Conservation (phyloP, 2,797 vertebrate genomes). For the Myoxocephalus aenaeus region DNA sequence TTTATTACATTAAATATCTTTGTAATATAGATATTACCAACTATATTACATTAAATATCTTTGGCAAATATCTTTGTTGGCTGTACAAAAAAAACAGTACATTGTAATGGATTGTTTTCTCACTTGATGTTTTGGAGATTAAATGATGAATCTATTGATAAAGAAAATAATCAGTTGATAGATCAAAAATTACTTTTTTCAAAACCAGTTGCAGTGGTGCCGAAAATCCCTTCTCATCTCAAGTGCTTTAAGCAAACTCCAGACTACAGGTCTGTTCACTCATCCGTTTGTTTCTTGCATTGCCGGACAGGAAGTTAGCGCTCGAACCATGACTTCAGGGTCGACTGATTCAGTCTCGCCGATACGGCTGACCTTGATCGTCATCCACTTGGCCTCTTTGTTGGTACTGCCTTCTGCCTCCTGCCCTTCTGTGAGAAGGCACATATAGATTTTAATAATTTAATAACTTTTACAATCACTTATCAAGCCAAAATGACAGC, state of each 20-base stretch:
- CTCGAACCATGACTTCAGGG: background rate
- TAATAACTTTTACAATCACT: background rate
- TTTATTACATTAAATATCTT: no score
- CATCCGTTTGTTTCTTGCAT: background rate
- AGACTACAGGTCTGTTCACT: background rate
- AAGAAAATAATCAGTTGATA: background rate
- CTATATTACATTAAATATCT: no score
- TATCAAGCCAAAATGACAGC: background rate
- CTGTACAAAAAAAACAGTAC: no score
- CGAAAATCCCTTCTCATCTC: background rate
- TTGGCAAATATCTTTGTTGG: no score
- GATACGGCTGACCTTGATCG: no score
- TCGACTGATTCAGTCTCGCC: background rate
- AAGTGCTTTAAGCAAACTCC: background rate
- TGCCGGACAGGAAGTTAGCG: background rate
- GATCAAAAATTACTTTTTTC: background rate
- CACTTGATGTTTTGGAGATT: no score
- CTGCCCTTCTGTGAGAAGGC: no score
- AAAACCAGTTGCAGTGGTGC: background rate
- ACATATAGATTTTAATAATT: background rate
- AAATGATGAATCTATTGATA: background rate
- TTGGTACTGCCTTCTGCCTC: background rate
- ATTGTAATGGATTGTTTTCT: no score
- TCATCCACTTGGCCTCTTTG: accelerated
- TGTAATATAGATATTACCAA: no score